Percentiles rank a stretch among this genome's conserved stretches.
These are phyloP conservation scores for Uropsilus gracilis DNA, from an alignment of 2,113 vertebrate genomes.

Conservation along the genomic window DNA sequence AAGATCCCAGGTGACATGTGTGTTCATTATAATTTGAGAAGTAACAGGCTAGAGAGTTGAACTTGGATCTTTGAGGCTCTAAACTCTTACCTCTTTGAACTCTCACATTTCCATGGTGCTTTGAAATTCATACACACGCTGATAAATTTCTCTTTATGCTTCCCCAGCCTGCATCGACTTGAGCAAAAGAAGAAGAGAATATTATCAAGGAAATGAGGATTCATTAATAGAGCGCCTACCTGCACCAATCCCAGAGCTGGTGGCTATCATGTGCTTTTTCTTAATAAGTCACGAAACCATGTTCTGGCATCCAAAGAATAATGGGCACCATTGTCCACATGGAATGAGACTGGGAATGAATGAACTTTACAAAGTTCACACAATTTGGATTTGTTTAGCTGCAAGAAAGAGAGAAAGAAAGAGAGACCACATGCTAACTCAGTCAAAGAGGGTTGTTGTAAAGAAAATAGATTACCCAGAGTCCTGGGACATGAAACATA, in stretches of 20 bases:
- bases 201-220: neutral
- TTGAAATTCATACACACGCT: neutral
- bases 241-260: neutral
- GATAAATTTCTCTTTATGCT: neutral
- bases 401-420: neutral
- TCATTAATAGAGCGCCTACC: neutral
- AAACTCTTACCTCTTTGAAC: constrained; percentile 8
- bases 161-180: neutral
- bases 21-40: neutral
- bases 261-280: neutral
- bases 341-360: neutral
- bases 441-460: neutral
- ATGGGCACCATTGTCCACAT: neutral
- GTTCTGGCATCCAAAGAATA: neutral
- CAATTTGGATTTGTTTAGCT: neutral
- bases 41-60: neutral
- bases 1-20: neutral
- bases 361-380: neutral
- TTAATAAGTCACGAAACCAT: neutral
- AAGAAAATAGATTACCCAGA: neutral
- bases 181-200: neutral
- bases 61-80: neutral
- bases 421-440: neutral
- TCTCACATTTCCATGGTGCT: neutral
- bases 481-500: neutral